phyloP scores from a whole-genome alignment of 2,113 vertebrate genomes.

The Trichomycterus rosablanca region DNA sequence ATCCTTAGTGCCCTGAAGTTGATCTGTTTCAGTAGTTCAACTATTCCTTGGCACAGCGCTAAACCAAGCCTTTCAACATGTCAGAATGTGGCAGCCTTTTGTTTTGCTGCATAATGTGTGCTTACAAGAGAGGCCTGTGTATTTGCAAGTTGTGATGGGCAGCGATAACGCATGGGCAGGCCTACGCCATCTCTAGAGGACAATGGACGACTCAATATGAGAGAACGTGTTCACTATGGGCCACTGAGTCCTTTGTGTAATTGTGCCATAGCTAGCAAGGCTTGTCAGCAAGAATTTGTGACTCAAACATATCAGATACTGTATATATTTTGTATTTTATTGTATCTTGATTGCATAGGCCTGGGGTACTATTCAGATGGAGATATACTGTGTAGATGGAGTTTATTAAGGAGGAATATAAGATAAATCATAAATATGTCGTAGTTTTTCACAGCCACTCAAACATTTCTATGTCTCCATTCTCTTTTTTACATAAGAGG shows the following conservation, averaged over 20 bases:
- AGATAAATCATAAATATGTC: slow-evolving; percentile 9
- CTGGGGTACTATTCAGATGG: not conserved
- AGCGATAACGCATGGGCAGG: slow-evolving; percentile 68
- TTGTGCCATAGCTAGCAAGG: slow-evolving; percentile 46
- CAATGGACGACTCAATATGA: slow-evolving; percentile 68
- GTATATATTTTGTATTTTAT: slow-evolving; percentile 4
- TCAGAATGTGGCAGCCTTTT: slow-evolving; percentile 68
- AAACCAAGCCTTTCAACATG: slow-evolving; percentile 66
- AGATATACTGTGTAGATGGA: not conserved
- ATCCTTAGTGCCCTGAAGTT: slow-evolving; percentile 3
- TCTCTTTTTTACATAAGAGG: slow-evolving; percentile 50
- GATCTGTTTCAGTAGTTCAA: slow-evolving; percentile 62
- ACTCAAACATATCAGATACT: not conserved
- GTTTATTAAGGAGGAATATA: slow-evolving; percentile 22
- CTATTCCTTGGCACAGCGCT: slow-evolving; percentile 55
- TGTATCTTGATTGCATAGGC: not conserved
- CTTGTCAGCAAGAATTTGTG: slow-evolving; percentile 45
- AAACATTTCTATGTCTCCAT: slow-evolving; percentile 36
- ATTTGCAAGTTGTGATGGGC: slow-evolving; percentile 60
- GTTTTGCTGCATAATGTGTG: slow-evolving; percentile 63
- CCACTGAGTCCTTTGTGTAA: slow-evolving; percentile 54
- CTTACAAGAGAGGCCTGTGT: slow-evolving; percentile 70
- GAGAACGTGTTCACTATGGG: slow-evolving; percentile 57
- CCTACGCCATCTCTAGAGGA: slow-evolving; percentile 72
- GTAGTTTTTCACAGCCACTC: slow-evolving; percentile 26